These are phyloP conservation scores for Apamea monoglypha DNA, from an alignment of 2,888 invertebrate species.

Conservation along the genomic window DNA sequence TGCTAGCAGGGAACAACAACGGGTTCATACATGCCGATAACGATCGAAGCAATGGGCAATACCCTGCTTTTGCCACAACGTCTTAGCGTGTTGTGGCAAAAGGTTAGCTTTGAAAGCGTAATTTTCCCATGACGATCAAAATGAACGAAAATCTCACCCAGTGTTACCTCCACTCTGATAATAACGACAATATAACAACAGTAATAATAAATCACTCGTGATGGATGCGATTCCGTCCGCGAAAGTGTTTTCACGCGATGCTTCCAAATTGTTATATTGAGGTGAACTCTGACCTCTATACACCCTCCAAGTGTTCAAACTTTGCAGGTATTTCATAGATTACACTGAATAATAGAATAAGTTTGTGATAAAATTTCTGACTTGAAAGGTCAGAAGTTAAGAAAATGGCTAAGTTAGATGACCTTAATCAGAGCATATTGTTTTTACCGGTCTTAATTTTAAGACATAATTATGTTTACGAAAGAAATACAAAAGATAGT, in stretches of 20 bases:
- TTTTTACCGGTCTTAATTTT: slow-evolving; percentile 2
- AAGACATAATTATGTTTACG: neutral
- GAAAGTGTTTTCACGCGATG: slow-evolving; percentile 59
- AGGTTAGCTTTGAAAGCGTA: slow-evolving; percentile 10
- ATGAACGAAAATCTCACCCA: slow-evolving; percentile 10
- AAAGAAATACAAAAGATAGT: neutral
- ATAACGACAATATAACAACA: slow-evolving; percentile 46
- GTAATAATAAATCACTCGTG: slow-evolving; percentile 55
- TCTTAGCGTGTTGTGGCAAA: too few species aligned
- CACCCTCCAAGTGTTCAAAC: slow-evolving; percentile 30
- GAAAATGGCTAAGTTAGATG: neutral
- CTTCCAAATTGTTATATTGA: slow-evolving; percentile 35
- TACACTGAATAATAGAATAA: slow-evolving; percentile 41
- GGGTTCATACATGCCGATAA: neutral
- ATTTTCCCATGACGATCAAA: slow-evolving; percentile 29
- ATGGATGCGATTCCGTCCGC: slow-evolving; percentile 51
- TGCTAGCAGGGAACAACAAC: neutral
- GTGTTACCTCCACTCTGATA: slow-evolving; percentile 25
- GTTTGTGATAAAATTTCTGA: slow-evolving; percentile 10
- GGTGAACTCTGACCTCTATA: slow-evolving; percentile 50
- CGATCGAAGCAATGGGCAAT: slow-evolving; percentile 4
- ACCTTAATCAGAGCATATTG: neutral
- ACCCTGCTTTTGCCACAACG: slow-evolving; percentile 24
- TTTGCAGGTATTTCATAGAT: slow-evolving; percentile 43
- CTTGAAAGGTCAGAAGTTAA: slow-evolving; percentile 16